phyloP scores from a whole-genome alignment of 2,113 vertebrate species.

The Fregata magnificens region DNA sequence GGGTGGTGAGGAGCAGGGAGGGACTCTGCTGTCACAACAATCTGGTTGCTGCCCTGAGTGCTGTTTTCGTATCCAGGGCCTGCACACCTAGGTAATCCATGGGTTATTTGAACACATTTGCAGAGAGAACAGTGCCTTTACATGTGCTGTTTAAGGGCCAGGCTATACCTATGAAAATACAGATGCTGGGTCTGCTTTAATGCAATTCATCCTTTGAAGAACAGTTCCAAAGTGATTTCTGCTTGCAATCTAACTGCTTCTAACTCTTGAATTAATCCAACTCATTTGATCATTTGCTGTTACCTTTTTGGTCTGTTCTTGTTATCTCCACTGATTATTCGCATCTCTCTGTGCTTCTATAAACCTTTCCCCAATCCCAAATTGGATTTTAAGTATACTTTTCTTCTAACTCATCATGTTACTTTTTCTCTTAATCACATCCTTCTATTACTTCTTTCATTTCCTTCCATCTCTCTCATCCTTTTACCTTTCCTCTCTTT shows the following conservation, averaged over 20 bases:
- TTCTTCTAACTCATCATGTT: background rate
- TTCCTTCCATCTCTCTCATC: background rate
- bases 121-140: background rate
- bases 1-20: background rate
- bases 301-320: background rate
- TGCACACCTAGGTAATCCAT: background rate
- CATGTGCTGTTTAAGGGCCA: background rate
- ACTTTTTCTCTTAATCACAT: background rate
- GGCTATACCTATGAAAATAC: background rate
- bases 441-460: background rate
- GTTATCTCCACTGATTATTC: background rate
- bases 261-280: background rate
- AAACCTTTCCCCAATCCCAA: background rate
- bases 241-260: background rate
- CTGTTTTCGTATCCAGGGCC: background rate
- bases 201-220: background rate
- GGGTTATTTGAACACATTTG: background rate
- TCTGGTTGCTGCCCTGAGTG: background rate
- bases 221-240: background rate
- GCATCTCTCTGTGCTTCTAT: background rate
- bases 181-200: background rate
- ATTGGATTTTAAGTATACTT: background rate
- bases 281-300: background rate
- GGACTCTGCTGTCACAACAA: background rate
- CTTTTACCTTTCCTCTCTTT: background rate